These are phyloP conservation scores for Acleris cristana DNA, from an alignment of 2,888 invertebrate genomes.

Conservation along the genomic window DNA sequence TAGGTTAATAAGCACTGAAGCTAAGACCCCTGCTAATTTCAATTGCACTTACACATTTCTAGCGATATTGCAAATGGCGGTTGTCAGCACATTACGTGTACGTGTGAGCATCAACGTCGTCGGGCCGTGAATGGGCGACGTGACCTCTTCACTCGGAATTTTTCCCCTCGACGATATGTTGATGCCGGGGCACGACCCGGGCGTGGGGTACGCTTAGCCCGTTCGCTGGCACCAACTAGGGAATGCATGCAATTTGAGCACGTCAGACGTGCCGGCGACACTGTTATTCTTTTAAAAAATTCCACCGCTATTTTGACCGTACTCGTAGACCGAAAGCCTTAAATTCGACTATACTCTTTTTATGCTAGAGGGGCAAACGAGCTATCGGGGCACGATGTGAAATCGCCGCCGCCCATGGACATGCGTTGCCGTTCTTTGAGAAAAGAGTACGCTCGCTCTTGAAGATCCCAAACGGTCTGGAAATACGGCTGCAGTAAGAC, in stretches of 20 bases:
- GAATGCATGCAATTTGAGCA: neutral
- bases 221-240: neutral
- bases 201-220: conserved; percentile 38
- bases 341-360: too few species aligned
- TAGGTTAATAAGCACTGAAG: too few species aligned
- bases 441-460: too few species aligned
- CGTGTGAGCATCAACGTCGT: conserved; percentile 44
- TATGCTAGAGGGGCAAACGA: too few species aligned
- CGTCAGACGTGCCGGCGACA: neutral
- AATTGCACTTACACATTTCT: conserved; percentile 6
- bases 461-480: too few species aligned
- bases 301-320: too few species aligned
- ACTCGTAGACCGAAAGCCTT: too few species aligned
- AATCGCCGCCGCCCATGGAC: too few species aligned
- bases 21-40: neutral
- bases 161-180: conserved; percentile 56
- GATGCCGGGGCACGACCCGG: conserved; percentile 66
- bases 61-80: conserved; percentile 24
- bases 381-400: too few species aligned
- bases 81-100: conserved; percentile 30
- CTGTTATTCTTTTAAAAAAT: too few species aligned
- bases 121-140: conserved; percentile 40
- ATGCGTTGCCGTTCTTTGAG: too few species aligned
- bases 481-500: too few species aligned
- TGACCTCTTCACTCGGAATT: conserved; percentile 41